Evolutionary conservation across 2,797 vertebrate genomes (phyloP).

Genomic region (Poeciliopsis gracilis): DNA sequence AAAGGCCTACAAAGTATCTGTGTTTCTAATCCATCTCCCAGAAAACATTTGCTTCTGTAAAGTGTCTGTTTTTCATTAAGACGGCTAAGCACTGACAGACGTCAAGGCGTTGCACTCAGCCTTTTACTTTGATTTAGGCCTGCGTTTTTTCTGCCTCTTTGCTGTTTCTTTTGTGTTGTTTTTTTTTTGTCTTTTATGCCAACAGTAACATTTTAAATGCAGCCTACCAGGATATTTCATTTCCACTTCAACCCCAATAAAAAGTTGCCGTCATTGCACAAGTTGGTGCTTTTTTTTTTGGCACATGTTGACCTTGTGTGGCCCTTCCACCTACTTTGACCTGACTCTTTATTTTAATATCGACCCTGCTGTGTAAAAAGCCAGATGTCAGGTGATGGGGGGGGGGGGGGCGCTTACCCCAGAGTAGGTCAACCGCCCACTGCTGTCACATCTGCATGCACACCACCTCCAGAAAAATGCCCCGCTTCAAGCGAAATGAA

Average conservation of each 20-base stretch:
- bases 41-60: slow-evolving; percentile 18
- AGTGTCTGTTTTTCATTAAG: slow-evolving; percentile 15
- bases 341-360: slow-evolving; percentile 34
- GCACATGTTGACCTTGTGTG: slow-evolving; percentile 38
- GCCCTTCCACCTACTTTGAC: slow-evolving; percentile 25
- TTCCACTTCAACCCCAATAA: background rate
- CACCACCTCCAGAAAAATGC: slow-evolving; percentile 40
- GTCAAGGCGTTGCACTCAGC: background rate
- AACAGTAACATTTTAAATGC: background rate
- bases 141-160: slow-evolving; percentile 6
- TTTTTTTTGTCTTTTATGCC: slow-evolving; percentile 6
- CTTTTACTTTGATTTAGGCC: slow-evolving; percentile 17
- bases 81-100: slow-evolving; percentile 37
- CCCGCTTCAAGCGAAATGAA: slow-evolving; percentile 46
- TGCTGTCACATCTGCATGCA: slow-evolving; percentile 46
- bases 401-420: slow-evolving; percentile 24
- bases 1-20: slow-evolving; percentile 29
- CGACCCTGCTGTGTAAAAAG: slow-evolving; percentile 24
- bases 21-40: slow-evolving; percentile 34
- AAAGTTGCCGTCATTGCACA: background rate
- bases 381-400: slow-evolving; percentile 56
- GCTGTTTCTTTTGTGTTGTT: background rate
- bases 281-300: slow-evolving; percentile 1
- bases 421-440: slow-evolving; percentile 44
- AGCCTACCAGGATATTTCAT: background rate